A percentile compares a stretch with the other conserved stretches of the same genome.
Evolutionary conservation across 2,113 vertebrate genomes (phyloP).

Genomic region (Hippoglossus stenolepis): DNA sequence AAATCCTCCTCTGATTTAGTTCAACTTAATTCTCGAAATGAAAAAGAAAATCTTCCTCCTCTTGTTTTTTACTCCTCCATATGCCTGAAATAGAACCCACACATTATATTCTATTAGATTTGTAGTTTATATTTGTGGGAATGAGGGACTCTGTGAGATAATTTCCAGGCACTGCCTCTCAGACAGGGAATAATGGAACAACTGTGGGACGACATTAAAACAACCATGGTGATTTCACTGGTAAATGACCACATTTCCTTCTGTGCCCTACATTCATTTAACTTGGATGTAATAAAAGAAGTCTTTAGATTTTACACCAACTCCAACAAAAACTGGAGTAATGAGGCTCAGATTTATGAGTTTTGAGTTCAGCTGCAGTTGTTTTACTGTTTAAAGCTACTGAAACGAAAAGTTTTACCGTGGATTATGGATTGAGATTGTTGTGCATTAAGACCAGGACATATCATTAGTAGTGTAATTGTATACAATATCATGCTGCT

Average conservation of each 20-base stretch:
- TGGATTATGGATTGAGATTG: background rate
- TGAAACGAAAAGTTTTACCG: background rate
- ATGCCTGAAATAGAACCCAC: background rate
- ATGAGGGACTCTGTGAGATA: background rate
- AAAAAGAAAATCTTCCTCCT: too few relatives aligned
- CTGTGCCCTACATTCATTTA: background rate
- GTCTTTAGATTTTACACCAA: background rate
- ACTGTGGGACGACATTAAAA: background rate
- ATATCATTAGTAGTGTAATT: background rate
- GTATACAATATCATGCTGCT: background rate
- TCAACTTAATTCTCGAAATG: too few relatives aligned
- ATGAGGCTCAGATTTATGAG: background rate
- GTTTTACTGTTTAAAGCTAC: background rate
- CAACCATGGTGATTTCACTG: background rate
- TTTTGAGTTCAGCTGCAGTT: background rate
- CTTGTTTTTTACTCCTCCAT: background rate
- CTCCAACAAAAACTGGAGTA: background rate
- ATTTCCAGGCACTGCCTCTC: background rate
- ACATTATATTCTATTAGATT: background rate
- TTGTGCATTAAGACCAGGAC: background rate
- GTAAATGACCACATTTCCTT: background rate
- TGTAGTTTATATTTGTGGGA: background rate
- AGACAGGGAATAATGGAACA: slow-evolving; percentile 5
- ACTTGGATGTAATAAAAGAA: background rate
- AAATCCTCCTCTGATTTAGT: background rate